Percentiles rank a stretch among this genome's conserved stretches.
These are phyloP conservation scores for Chrysotoxum bicinctum DNA, from an alignment of 2,888 invertebrate species.

Conservation along the genomic window DNA sequence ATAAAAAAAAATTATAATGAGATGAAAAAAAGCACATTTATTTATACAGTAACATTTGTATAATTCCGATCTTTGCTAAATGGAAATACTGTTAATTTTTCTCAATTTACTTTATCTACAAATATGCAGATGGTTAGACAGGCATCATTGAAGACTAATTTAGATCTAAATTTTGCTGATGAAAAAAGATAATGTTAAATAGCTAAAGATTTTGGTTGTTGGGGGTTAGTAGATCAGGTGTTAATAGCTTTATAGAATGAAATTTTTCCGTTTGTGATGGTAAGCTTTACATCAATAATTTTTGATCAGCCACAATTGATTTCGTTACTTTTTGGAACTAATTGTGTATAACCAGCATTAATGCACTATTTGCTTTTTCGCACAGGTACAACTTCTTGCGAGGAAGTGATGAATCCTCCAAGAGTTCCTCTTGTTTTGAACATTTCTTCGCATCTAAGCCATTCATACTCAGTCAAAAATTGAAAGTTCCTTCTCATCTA, in stretches of 20 bases:
- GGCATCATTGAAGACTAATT: background rate
- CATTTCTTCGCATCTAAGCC: too few relatives aligned
- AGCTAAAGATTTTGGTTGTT: background rate
- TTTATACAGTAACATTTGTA: conserved; percentile 21
- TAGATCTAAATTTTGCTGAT: background rate
- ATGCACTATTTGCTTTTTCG: too few relatives aligned
- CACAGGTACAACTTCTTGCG: too few relatives aligned
- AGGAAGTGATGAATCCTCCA: too few relatives aligned
- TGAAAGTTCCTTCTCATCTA: too few relatives aligned
- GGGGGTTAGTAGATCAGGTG: background rate
- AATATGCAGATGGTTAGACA: background rate
- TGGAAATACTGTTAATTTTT: conserved; percentile 1
- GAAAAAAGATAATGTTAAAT: background rate
- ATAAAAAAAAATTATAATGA: background rate
- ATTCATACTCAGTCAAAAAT: too few relatives aligned
- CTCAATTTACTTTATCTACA: background rate
- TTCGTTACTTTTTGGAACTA: too few relatives aligned
- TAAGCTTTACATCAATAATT: background rate
- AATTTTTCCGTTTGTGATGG: background rate
- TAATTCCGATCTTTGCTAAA: background rate
- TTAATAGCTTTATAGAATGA: background rate
- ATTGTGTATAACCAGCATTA: too few relatives aligned
- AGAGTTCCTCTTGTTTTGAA: too few relatives aligned
- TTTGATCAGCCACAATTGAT: too few relatives aligned
- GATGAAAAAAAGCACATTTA: conserved; percentile 6